Evolutionary conservation across 2,113 vertebrate species (phyloP).

Genomic region (Zosterops borbonicus): DNA sequence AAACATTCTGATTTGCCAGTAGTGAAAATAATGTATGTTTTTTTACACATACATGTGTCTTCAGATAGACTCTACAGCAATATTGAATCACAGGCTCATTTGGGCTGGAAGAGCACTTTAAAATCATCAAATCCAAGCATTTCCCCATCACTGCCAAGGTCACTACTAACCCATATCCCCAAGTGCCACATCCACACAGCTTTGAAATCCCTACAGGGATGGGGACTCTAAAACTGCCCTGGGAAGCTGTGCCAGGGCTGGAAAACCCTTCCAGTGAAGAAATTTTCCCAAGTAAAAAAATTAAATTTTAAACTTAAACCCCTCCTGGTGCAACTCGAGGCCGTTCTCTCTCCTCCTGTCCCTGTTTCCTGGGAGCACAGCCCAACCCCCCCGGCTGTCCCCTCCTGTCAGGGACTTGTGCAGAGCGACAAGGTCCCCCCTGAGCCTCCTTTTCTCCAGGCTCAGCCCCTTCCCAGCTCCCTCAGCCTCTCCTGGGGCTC

Average conservation of each 20-base stretch:
- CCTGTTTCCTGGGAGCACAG: background rate
- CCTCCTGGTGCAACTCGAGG: fast-evolving
- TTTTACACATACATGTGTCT: fast-evolving
- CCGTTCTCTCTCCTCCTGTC: background rate
- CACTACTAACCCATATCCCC: background rate
- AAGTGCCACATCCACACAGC: background rate
- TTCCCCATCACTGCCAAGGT: background rate
- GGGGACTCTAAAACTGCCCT: fast-evolving
- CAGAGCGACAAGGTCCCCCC: background rate
- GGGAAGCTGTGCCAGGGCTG: background rate
- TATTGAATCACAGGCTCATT: background rate
- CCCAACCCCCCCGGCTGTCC: background rate
- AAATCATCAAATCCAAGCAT: background rate
- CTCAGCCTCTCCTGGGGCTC: too few relatives aligned
- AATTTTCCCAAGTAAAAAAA: background rate
- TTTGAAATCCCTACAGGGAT: background rate
- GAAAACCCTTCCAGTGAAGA: background rate
- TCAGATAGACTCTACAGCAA: background rate
- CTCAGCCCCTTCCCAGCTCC: background rate
- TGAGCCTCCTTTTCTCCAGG: background rate
- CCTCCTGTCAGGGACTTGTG: background rate
- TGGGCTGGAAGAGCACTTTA: background rate
- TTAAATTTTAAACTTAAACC: background rate
- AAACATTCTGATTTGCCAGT: background rate
- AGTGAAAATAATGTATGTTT: background rate